Evolutionary conservation across 2,113 vertebrate genomes (phyloP), one percentile per base, ranked within the genome.

Genomic region (Ramphastos sulfuratus): DNA sequence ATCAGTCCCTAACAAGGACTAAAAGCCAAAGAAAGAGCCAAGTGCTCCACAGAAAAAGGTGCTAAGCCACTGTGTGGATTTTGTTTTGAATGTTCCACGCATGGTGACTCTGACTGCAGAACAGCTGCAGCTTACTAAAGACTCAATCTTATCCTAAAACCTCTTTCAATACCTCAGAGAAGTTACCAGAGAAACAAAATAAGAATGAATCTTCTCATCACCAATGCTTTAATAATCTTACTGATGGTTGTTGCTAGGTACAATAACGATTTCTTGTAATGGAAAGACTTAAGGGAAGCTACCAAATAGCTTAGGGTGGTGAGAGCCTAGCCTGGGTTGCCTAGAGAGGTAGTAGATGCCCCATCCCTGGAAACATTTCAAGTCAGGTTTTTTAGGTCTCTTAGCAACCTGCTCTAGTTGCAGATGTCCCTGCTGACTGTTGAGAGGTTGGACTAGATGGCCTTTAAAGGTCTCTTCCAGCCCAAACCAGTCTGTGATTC

Each of bases 1-100:
- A 83, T 83, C 65, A 73, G n/a, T 81, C 44, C 13, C 21, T 18
- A 54, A 39, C n/a, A 85, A 93, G 42, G 12, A 79, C 30, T 92
- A 87, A 96, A 95, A 95, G 56, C 7, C 18, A 69, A 76, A 50
- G 35, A 58, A 79, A 67, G 60, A 84, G 7, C 48, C 92, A 82
- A 90, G 67, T 56, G 70, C 12, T 65, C 72, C 19, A 46, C 15
- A 46, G 16, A 25, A 78, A 91, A 83, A 72, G 28, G 28, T 85
- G n/a, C 27, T 28, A 66, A 46, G 10, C 12, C 10, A 73, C 50
- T 44, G 48, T 39, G 21, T 50, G 63, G 63, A 60, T 76, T 63
- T 70, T 64, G 35, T n/a, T 33, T 85, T 46, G 37, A 67, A 42
- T 69, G 25, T 79, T 74, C 66, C 76, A 73, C 6, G 46, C 7